Evolutionary conservation across 2,797 vertebrate species (phyloP).

Genomic region (Smutsia gigantea): DNA sequence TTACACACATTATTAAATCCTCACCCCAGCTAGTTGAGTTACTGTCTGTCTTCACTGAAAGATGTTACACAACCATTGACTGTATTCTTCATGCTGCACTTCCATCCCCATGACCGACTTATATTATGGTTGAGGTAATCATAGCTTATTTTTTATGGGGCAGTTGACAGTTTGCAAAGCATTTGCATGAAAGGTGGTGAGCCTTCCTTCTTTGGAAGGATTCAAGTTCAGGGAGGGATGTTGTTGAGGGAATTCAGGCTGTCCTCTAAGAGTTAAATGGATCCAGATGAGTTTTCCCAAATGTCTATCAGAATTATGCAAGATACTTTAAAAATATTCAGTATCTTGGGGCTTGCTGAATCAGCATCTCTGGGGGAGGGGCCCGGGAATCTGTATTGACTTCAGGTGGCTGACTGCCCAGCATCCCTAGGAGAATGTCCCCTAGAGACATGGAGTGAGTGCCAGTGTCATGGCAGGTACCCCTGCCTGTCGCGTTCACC

Average conservation of each 20-base stretch:
- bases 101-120: no score
- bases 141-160: not conserved
- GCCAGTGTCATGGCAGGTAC: not conserved
- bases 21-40: no score
- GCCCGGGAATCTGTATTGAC: not conserved
- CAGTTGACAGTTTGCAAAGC: not conserved
- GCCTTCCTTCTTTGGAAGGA: not conserved
- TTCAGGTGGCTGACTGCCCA: not conserved
- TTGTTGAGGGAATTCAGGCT: no score
- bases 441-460: no score
- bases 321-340: not conserved
- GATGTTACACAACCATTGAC: no score
- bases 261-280: not conserved
- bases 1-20: no score
- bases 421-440: not conserved
- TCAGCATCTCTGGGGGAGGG: not conserved
- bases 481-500: not conserved
- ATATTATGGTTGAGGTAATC: not conserved
- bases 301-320: not conserved
- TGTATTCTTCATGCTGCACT: no score
- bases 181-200: not conserved
- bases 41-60: no score
- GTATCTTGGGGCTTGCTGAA: not conserved
- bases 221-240: not conserved
- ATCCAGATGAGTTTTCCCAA: not conserved